Evolutionary conservation across 2,113 vertebrate species (phyloP).

Genomic region (Phaethon lepturus): DNA sequence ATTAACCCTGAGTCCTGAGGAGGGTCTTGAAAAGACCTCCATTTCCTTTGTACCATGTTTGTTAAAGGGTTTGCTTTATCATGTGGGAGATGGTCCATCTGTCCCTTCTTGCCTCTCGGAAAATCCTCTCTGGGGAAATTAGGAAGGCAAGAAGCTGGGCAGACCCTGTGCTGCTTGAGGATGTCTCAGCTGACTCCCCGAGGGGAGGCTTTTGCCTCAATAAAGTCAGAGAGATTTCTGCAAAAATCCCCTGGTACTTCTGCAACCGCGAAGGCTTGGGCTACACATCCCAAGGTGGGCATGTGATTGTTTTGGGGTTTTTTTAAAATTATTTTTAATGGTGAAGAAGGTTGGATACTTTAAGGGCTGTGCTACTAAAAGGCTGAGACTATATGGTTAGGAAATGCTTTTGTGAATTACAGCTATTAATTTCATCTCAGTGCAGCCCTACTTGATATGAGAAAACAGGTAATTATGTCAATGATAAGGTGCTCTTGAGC

Average conservation of each 20-base stretch:
- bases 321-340: background rate
- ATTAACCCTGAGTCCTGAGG: background rate
- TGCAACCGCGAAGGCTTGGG: background rate
- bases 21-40: background rate
- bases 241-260: background rate
- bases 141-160: background rate
- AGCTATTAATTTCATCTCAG: background rate
- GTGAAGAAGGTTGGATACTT: background rate
- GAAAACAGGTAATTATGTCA: background rate
- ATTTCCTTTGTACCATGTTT: background rate
- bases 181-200: background rate
- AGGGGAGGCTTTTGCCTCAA: background rate
- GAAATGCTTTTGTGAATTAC: background rate
- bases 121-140: background rate
- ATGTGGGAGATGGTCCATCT: background rate
- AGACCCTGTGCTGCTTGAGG: background rate
- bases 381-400: rapidly evolving
- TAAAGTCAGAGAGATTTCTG: background rate
- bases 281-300: background rate
- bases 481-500: background rate
- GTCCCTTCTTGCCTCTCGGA: background rate
- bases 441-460: background rate
- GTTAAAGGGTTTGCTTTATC: background rate
- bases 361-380: background rate
- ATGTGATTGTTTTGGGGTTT: background rate